phyloP scores from a whole-genome alignment of 2,888 invertebrate genomes.

The Epinotia nisella region DNA sequence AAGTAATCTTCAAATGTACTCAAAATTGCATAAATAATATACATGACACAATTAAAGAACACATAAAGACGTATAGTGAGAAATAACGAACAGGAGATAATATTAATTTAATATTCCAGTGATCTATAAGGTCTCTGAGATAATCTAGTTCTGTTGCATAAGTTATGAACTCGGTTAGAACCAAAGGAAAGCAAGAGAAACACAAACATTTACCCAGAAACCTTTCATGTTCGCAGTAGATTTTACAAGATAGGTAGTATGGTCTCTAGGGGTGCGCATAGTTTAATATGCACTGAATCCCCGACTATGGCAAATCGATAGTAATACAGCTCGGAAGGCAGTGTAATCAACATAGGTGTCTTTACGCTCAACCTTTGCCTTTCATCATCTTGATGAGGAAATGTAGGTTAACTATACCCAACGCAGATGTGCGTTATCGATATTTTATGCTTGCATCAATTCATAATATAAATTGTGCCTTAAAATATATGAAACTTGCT shows the following conservation, averaged over 20 bases:
- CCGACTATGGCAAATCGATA: conserved; percentile 20
- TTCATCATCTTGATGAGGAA: conserved; percentile 26
- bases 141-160: not conserved
- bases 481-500: conserved; percentile 15
- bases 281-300: conserved; percentile 29
- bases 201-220: not conserved
- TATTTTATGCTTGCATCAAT: conserved; percentile 17
- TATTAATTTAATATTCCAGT: too few species aligned
- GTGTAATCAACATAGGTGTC: conserved; percentile 21
- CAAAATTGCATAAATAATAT: too few species aligned
- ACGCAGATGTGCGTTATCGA: conserved; percentile 17
- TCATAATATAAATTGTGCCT: conserved; percentile 1
- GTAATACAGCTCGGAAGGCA: conserved; percentile 11
- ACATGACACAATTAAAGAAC: too few species aligned
- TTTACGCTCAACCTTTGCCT: conserved; percentile 29
- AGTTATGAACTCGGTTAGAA: not conserved
- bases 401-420: conserved; percentile 29
- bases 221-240: not conserved
- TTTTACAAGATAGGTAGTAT: not conserved
- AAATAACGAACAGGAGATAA: too few species aligned
- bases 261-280: not conserved
- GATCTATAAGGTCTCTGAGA: too few species aligned
- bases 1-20: too few species aligned
- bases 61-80: too few species aligned
- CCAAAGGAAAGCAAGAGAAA: not conserved